phyloP scores from a whole-genome alignment of 1,140 invertebrate species.

The Lucilia cuprina region DNA sequence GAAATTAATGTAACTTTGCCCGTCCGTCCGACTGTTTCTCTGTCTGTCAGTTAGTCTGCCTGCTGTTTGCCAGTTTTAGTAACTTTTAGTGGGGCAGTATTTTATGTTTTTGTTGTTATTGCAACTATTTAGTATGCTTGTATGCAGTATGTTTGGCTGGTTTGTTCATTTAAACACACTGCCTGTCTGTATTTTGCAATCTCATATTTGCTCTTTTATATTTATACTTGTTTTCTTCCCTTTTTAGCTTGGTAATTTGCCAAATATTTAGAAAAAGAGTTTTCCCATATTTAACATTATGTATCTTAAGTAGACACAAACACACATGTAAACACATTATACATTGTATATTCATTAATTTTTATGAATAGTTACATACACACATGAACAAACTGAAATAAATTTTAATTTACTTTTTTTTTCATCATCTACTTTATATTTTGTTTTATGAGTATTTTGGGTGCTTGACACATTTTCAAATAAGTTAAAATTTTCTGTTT shows the following conservation, averaged over 20 bases:
- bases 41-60: not conserved
- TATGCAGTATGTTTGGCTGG: not conserved
- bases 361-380: not conserved
- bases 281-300: not conserved
- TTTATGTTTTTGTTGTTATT: not conserved
- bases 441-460: not conserved
- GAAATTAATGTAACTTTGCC: not conserved
- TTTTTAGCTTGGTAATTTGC: not conserved
- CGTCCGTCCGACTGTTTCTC: not conserved
- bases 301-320: not conserved
- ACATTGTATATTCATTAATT: not conserved
- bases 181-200: not conserved
- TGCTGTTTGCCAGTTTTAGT: not conserved
- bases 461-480: not conserved
- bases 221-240: not conserved
- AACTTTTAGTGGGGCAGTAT: not conserved
- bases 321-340: not conserved
- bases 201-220: not conserved
- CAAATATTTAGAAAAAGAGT: not conserved
- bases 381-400: no score
- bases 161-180: slow-evolving; percentile 1
- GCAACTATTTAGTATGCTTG: not conserved
- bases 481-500: not conserved
- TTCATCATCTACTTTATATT: not conserved
- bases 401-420: no score